Evolutionary conservation across 2,888 invertebrate genomes (phyloP).

Genomic region (Meiosimyza decipiens): DNA sequence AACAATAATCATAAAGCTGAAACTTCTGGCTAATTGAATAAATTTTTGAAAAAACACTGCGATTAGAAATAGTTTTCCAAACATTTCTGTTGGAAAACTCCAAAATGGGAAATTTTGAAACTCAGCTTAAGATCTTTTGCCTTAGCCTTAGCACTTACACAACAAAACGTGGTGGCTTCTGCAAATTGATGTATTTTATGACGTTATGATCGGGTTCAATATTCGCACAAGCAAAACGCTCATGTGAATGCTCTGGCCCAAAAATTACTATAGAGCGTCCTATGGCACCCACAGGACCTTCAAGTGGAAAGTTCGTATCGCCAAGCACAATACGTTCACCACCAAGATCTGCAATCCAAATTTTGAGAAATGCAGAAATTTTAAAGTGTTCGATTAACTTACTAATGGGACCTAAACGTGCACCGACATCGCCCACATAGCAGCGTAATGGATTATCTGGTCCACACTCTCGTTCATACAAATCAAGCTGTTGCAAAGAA

Average conservation of each 20-base stretch:
- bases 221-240: conserved; percentile 89
- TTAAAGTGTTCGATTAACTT: conserved; percentile 44
- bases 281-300: conserved; percentile 79
- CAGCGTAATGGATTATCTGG: conserved; percentile 89
- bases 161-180: conserved; percentile 88
- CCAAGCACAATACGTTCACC: conserved; percentile 79
- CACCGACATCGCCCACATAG: conserved; percentile 90
- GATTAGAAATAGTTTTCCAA: no score
- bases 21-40: no score
- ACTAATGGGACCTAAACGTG: conserved; percentile 84
- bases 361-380: conserved; percentile 11
- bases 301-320: conserved; percentile 89
- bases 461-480: conserved; percentile 89
- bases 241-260: conserved; percentile 76
- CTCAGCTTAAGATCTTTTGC: no score
- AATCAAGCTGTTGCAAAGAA: conserved; percentile 73
- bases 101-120: no score
- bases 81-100: no score
- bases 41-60: no score
- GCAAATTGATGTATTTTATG: conserved; percentile 87
- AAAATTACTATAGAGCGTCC: conserved; percentile 88
- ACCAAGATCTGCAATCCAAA: conserved; percentile 74
- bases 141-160: conserved; percentile 71
- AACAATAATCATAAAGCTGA: no score
- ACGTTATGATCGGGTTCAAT: conserved; percentile 91